A percentile compares a stretch with the other conserved stretches of the same genome.
Conservation (phyloP, 1,140 invertebrate species). For the Drosophila navojoa region DNA sequence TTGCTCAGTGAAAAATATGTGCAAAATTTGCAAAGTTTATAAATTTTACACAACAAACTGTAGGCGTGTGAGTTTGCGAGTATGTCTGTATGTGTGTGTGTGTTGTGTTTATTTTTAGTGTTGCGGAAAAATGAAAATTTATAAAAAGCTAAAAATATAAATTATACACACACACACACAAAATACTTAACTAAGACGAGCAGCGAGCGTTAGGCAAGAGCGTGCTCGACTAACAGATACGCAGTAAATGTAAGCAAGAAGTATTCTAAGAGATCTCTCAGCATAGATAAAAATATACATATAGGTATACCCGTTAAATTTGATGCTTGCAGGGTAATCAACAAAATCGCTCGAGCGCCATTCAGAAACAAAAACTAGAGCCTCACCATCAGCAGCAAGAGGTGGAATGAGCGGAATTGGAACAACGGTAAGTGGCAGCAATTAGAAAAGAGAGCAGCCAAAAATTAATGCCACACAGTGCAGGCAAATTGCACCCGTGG, state of each 20-base stretch:
- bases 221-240: neutral
- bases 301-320: neutral
- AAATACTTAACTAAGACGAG: neutral
- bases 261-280: too few relatives aligned
- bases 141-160: constrained; percentile 46
- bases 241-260: neutral
- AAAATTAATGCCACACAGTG: constrained; percentile 52
- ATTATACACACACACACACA: neutral
- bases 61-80: constrained; percentile 7
- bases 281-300: too few relatives aligned
- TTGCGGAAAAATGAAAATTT: constrained; percentile 67
- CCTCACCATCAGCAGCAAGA: neutral
- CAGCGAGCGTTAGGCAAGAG: neutral
- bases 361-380: constrained; percentile 4
- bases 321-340: constrained; percentile 4
- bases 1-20: constrained; percentile 47
- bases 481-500: constrained; percentile 56
- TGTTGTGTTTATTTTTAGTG: constrained; percentile 62
- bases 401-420: constrained; percentile 50
- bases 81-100: constrained; percentile 19
- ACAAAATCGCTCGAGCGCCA: constrained; percentile 7
- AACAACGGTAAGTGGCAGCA: constrained; percentile 66
- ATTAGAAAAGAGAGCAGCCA: constrained; percentile 47
- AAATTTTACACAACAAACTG: constrained; percentile 53
- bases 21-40: constrained; percentile 68